These are phyloP conservation scores for Daubentonia madagascariensis DNA, from an alignment of 2,113 vertebrate genomes.

Conservation along the genomic window DNA sequence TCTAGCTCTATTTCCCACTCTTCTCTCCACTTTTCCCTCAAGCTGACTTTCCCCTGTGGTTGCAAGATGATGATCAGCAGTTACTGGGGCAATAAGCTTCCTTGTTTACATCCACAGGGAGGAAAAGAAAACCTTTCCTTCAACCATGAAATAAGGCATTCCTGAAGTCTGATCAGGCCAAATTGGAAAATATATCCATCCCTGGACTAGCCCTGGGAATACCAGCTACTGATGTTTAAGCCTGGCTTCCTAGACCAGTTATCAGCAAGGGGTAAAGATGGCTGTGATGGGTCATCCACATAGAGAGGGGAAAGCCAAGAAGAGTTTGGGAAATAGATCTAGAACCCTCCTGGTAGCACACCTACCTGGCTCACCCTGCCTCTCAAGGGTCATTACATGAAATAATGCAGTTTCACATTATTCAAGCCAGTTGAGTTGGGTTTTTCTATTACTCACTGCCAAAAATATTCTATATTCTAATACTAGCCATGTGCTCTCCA, in stretches of 20 bases:
- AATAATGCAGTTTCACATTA: neutral
- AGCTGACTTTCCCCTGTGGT: neutral
- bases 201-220: neutral
- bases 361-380: neutral
- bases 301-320: neutral
- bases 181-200: neutral
- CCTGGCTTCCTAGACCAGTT: neutral
- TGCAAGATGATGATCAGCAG: neutral
- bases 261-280: neutral
- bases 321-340: neutral
- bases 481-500: neutral
- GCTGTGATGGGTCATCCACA: no score
- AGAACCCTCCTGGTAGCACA: accelerated
- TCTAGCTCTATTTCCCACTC: neutral
- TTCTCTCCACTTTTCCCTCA: neutral
- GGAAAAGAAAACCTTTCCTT: neutral
- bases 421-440: neutral
- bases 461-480: neutral
- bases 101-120: neutral
- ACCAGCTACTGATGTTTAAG: neutral
- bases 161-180: neutral
- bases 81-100: neutral
- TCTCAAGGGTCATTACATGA: neutral
- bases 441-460: neutral
- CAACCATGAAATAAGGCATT: neutral